phyloP scores from a whole-genome alignment of 2,888 invertebrate genomes.

The Xestia xanthographa region DNA sequence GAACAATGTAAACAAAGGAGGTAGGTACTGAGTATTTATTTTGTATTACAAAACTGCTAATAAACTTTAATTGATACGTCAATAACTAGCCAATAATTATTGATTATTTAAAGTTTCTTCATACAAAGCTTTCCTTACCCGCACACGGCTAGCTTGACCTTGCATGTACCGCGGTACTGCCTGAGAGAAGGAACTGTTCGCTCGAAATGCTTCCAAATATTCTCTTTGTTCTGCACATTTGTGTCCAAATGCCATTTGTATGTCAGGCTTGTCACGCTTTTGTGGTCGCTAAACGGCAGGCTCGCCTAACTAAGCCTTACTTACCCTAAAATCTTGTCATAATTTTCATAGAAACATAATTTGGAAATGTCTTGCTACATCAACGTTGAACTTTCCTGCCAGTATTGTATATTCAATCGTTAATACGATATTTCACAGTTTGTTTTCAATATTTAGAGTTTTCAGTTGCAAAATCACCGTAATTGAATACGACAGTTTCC shows the following conservation, averaged over 20 bases:
- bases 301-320: conserved; percentile 55
- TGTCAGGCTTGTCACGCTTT: conserved; percentile 78
- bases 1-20: conserved; percentile 13
- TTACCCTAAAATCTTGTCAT: conserved; percentile 69
- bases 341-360: conserved; percentile 68
- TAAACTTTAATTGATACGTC: conserved; percentile 10
- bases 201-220: conserved; percentile 77
- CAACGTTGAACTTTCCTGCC: conserved; percentile 24
- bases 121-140: conserved; percentile 61
- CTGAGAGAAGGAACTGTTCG: conserved; percentile 75
- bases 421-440: not conserved
- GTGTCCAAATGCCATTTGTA: conserved; percentile 82
- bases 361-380: conserved; percentile 65
- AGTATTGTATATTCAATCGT: conserved; percentile 1
- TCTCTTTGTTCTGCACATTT: conserved; percentile 80
- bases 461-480: conserved; percentile 27
- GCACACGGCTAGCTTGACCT: conserved; percentile 73
- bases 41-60: conserved; percentile 14
- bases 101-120: conserved; percentile 47
- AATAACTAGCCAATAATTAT: conserved; percentile 25
- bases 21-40: conserved; percentile 3
- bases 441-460: conserved; percentile 26
- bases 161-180: conserved; percentile 62
- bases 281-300: conserved; percentile 60
- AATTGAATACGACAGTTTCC: conserved; percentile 34